Evolutionary conservation across 2,888 invertebrate genomes (phyloP).

Genomic region (Cecidostiba fungosa): DNA sequence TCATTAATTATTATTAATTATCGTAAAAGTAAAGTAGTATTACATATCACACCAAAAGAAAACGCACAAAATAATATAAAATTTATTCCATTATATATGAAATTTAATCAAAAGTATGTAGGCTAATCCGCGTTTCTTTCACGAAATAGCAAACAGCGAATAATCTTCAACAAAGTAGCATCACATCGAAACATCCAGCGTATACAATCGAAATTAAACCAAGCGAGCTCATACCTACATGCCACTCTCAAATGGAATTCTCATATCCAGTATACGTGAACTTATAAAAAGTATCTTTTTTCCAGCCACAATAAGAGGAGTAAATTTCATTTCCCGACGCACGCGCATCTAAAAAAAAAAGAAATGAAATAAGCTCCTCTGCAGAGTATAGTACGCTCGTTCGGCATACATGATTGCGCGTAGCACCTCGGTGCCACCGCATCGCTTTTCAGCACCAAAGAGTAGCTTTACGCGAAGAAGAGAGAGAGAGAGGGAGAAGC

Average conservation of each 20-base stretch:
- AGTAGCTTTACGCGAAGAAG: background rate
- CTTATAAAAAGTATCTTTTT: conserved; percentile 34
- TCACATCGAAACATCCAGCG: background rate
- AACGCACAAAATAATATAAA: too few species aligned
- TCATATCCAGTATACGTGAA: conserved; percentile 24
- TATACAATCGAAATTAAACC: background rate
- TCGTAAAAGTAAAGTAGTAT: too few species aligned
- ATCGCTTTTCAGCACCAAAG: background rate
- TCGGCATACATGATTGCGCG: background rate
- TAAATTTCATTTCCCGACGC: conserved; percentile 50
- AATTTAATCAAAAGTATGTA: too few species aligned
- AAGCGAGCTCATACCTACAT: background rate
- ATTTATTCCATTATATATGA: too few species aligned
- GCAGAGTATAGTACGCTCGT: background rate
- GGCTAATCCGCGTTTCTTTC: too few species aligned
- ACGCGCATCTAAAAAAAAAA: conserved; percentile 8
- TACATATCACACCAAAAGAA: too few species aligned
- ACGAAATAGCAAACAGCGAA: background rate
- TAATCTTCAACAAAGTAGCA: background rate
- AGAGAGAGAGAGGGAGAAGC: background rate
- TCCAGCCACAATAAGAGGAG: conserved; percentile 33
- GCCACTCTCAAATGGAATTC: conserved; percentile 28
- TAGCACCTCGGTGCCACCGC: background rate
- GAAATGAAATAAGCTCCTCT: conserved; percentile 10
- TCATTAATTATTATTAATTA: too few species aligned